phyloP scores from a whole-genome alignment of 2,888 invertebrate genomes.

The Eustalomyia histrio region DNA sequence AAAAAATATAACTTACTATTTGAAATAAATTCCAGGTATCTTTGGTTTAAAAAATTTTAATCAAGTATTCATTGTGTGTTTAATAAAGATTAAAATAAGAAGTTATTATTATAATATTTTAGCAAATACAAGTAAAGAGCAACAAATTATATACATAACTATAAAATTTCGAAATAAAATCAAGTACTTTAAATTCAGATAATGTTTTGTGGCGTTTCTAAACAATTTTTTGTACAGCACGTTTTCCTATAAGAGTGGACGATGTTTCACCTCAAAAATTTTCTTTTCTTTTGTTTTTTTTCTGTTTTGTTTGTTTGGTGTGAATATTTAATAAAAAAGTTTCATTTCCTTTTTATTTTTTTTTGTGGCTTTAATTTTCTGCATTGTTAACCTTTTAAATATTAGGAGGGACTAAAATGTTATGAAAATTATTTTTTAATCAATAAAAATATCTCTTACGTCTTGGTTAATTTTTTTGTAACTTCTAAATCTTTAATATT shows the following conservation, averaged over 20 bases:
- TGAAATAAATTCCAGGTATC: not conserved
- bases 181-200: constrained; percentile 46
- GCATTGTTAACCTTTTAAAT: too few relatives aligned
- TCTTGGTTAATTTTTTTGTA: too few relatives aligned
- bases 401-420: too few relatives aligned
- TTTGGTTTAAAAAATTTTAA: constrained; percentile 15
- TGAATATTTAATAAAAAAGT: constrained; percentile 13
- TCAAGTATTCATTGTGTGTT: constrained; percentile 32
- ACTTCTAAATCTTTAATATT: too few relatives aligned
- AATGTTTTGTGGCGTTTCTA: constrained; percentile 20
- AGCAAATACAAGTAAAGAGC: constrained; percentile 4
- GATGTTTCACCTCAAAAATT: not conserved
- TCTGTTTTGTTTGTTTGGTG: too few relatives aligned
- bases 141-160: not conserved
- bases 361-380: not conserved
- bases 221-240: constrained; percentile 5
- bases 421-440: too few relatives aligned
- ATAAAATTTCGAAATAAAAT: constrained; percentile 3
- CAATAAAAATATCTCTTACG: too few relatives aligned
- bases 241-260: constrained; percentile 23
- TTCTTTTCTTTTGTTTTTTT: constrained; percentile 10
- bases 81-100: constrained; percentile 41
- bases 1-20: not conserved
- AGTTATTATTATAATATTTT: constrained; percentile 31
- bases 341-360: constrained; percentile 12